A percentile compares a stretch with the other conserved stretches of the same genome.
Evolutionary conservation across 2,797 vertebrate genomes (phyloP).

Genomic region (Rhincodon typus): DNA sequence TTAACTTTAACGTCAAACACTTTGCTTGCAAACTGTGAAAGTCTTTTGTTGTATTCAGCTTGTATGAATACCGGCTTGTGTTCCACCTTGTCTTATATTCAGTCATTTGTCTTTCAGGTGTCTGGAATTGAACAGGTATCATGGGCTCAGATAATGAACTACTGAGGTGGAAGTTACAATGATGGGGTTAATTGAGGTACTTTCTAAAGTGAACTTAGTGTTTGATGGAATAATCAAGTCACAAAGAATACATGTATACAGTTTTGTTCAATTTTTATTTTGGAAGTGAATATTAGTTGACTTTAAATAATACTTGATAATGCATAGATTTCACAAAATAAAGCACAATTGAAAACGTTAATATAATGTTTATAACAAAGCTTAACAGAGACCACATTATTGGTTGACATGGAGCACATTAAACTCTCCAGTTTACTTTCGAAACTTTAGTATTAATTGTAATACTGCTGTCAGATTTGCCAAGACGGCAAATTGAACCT

Average conservation of each 20-base stretch:
- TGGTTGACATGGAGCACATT: background rate
- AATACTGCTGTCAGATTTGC: background rate
- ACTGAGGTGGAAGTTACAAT: background rate
- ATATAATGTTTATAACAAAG: background rate
- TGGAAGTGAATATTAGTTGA: background rate
- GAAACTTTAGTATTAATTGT: background rate
- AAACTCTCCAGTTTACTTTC: background rate
- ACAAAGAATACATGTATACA: background rate
- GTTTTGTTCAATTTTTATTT: background rate
- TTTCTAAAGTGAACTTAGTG: slow-evolving; percentile 5
- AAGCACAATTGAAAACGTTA: background rate
- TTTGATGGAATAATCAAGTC: slow-evolving; percentile 40
- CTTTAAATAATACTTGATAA: background rate
- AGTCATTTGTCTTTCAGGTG: slow-evolving; percentile 35
- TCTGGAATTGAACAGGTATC: background rate
- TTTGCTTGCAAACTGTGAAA: slow-evolving; percentile 36
- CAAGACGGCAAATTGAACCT: background rate
- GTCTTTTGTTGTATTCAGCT: slow-evolving; percentile 35
- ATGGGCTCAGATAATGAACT: background rate
- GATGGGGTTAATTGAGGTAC: slow-evolving; percentile 8
- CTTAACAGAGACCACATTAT: background rate
- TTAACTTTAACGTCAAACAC: slow-evolving; percentile 30
- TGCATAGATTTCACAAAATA: background rate
- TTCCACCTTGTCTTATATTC: slow-evolving; percentile 34
- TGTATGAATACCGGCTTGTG: slow-evolving; percentile 36